Evolutionary conservation across 1,140 invertebrate genomes (phyloP), one percentile per base, ranked within the genome.

Genomic region (Drosophila parvula): DNA sequence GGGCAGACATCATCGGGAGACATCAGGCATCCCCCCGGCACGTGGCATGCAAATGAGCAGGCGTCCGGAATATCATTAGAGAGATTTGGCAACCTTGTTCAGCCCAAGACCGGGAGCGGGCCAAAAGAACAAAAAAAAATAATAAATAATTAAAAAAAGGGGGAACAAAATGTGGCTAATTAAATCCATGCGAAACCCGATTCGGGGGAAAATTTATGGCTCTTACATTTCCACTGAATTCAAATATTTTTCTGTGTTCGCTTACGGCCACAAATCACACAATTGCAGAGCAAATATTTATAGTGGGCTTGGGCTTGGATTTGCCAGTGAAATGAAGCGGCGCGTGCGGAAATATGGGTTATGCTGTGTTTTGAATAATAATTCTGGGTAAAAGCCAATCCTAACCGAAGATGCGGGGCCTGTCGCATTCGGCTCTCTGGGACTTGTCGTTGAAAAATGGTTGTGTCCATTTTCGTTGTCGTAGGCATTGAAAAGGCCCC

Each of bases 151-250:
- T 34, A 34, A 51, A 51, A 36, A 51, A 51, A 53, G 9, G 22
- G 16, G 12, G 47, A 30, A 41, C 44, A 58, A 58, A 47, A 60
- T 40, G 27, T 45, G 51, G 50, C 67, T 85, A 88, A 85, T 85
- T 85, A 82, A 79, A 88, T 58, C 79, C 75, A 86, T 88, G 74
- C 81, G 82, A 78, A 53, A 45, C 44, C 73, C 78, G 50, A 81
- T 78, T 81, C 57, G 32, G 51, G 45, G 59, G 53, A 75, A 81
- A 85, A 88, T 85, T 85, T 85, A 85, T 88, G 47, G 82, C 75
- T 55, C 57, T 73, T 62, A 76, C 47, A 69, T 59, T 85, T 88
- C 74, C 75, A 88, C 65, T 61, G 79, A 85, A 85, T 64, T 40
- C 67, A 76, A 88, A 86, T 85, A 73, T 76, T 82, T 88, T 62